These are phyloP conservation scores for Cephonodes hylas DNA, from an alignment of 2,888 invertebrate genomes.

Conservation along the genomic window DNA sequence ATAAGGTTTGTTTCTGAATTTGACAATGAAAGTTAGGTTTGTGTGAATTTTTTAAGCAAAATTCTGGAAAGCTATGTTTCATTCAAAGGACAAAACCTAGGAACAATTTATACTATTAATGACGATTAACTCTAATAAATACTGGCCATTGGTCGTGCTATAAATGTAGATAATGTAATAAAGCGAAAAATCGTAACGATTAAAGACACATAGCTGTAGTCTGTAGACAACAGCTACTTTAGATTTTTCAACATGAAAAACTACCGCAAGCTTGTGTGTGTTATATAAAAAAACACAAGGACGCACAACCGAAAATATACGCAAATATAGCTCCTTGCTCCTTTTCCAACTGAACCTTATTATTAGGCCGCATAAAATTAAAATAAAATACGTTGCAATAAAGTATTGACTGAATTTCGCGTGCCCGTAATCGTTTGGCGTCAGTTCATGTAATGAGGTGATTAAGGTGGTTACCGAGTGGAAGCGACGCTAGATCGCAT, in stretches of 20 bases:
- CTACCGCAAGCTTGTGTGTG: neutral
- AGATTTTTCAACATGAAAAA: too few relatives aligned
- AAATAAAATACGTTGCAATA: constrained; percentile 30
- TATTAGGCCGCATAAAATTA: constrained; percentile 22
- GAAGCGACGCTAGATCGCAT: constrained; percentile 11
- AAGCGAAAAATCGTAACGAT: too few relatives aligned
- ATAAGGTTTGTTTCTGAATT: too few relatives aligned
- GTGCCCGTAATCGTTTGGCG: constrained; percentile 29
- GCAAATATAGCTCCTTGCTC: constrained; percentile 10
- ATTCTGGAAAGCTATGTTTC: too few relatives aligned
- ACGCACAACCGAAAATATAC: neutral
- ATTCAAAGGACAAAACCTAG: too few relatives aligned
- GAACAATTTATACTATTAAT: too few relatives aligned
- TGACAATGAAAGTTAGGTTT: too few relatives aligned
- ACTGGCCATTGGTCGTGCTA: too few relatives aligned
- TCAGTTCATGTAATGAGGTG: constrained; percentile 30
- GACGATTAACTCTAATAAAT: too few relatives aligned
- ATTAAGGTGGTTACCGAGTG: constrained; percentile 18
- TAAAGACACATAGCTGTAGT: too few relatives aligned
- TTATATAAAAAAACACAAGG: neutral
- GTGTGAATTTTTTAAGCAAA: too few relatives aligned
- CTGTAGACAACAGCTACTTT: too few relatives aligned
- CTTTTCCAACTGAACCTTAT: constrained; percentile 5
- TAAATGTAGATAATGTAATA: neutral
- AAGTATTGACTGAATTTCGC: constrained; percentile 28